phyloP scores from a whole-genome alignment of 2,888 invertebrate species.

The Anthoptus insignis region DNA sequence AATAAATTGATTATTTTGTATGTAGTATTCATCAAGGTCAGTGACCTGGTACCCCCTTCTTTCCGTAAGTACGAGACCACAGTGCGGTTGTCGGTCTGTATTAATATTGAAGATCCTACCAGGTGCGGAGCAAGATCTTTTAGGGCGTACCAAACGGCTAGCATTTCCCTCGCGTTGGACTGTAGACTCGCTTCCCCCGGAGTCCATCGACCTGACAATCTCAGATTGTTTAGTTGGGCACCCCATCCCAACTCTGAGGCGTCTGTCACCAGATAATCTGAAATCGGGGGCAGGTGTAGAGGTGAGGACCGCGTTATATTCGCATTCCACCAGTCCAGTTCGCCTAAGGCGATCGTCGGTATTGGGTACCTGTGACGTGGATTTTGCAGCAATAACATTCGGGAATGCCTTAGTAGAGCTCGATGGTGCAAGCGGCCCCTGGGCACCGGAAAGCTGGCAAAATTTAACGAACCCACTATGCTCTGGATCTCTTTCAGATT shows the following conservation, averaged over 20 bases:
- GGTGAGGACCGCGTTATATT: not conserved
- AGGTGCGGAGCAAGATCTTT: not conserved
- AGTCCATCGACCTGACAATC: conserved; percentile 18
- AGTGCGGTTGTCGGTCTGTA: conserved; percentile 41
- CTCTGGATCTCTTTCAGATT: conserved; percentile 21
- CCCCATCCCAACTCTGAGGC: conserved; percentile 25
- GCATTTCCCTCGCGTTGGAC: conserved; percentile 31
- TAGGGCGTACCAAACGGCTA: conserved; percentile 10
- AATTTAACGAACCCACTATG: conserved; percentile 22
- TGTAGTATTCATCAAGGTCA: conserved; percentile 3
- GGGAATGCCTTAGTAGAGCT: conserved; percentile 18
- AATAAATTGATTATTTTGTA: conserved; percentile 1
- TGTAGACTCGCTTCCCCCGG: not conserved
- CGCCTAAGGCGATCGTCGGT: not conserved
- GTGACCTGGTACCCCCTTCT: conserved; percentile 33
- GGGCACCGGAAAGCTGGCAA: conserved; percentile 24
- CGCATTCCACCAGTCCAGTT: not conserved
- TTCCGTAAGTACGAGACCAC: conserved; percentile 34
- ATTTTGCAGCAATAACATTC: not conserved
- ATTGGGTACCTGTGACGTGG: not conserved
- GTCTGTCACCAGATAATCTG: conserved; percentile 23
- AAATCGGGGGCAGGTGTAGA: conserved; percentile 5
- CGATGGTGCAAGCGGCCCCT: conserved; percentile 25
- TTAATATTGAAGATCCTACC: not conserved
- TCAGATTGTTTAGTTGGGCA: conserved; percentile 23